Percentiles rank a stretch among this genome's conserved stretches.
Evolutionary conservation across 2,113 vertebrate genomes (phyloP).

Genomic region (Epinephelus moara): DNA sequence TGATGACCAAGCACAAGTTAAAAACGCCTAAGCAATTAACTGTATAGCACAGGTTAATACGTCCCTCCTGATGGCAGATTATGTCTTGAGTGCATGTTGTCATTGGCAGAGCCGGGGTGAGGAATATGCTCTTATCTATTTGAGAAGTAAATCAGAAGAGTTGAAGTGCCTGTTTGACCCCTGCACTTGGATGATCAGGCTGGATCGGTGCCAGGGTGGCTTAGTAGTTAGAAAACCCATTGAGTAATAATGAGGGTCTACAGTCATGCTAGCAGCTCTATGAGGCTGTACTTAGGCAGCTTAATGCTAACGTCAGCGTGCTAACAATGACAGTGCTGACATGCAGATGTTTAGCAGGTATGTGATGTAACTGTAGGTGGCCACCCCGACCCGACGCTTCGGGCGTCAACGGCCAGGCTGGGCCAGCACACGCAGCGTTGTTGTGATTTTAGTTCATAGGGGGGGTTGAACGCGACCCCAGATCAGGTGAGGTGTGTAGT

Average conservation of each 20-base stretch:
- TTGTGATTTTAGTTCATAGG: too few species aligned
- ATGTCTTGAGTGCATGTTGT: constrained; percentile 28
- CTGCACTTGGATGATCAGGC: not conserved
- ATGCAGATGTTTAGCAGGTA: not conserved
- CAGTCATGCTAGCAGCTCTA: not conserved
- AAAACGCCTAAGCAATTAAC: constrained; percentile 54
- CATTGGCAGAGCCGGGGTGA: not conserved
- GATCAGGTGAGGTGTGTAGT: too few species aligned
- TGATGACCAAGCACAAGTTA: constrained; percentile 64
- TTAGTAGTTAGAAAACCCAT: not conserved
- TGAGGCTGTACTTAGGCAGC: not conserved
- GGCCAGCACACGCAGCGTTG: too few species aligned
- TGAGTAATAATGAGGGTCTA: not conserved
- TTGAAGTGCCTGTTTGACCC: constrained; percentile 2
- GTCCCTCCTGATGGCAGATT: constrained; percentile 38
- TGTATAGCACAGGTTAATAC: constrained; percentile 58
- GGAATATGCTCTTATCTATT: constrained; percentile 21
- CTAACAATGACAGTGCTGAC: not conserved
- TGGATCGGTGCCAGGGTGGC: constrained; percentile 1
- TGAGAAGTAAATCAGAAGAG: constrained; percentile 23
- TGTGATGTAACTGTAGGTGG: not conserved
- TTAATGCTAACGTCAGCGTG: not conserved
- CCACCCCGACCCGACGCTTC: too few species aligned
- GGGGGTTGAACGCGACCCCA: too few species aligned
- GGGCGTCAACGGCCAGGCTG: too few species aligned